Conservation (phyloP, 1,140 invertebrate genomes). For the Achatina immaculata region DNA sequence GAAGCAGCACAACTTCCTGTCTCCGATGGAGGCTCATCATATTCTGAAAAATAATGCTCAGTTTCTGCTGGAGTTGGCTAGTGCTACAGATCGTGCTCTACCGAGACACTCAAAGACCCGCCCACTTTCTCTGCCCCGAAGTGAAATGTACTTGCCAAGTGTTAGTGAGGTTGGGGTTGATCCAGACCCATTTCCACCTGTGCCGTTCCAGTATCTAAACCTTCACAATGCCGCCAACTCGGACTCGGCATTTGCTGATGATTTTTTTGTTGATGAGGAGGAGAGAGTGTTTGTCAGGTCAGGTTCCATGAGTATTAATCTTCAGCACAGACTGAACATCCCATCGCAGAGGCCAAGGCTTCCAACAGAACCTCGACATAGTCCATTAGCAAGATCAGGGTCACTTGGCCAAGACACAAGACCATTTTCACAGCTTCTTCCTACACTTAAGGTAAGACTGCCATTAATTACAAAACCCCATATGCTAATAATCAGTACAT, state of each 20-base stretch:
- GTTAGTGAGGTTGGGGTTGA: slow-evolving; percentile 64
- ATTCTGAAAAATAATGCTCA: slow-evolving; percentile 94
- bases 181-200: slow-evolving; percentile 65
- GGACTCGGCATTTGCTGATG: slow-evolving; percentile 69
- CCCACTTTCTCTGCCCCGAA: slow-evolving; percentile 62
- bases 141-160: slow-evolving; percentile 71
- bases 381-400: slow-evolving; percentile 65
- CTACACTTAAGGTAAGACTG: slow-evolving; percentile 45
- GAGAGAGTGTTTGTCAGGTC: slow-evolving; percentile 66
- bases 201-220: slow-evolving; percentile 65
- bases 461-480: not conserved
- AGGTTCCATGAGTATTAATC: slow-evolving; percentile 57
- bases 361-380: slow-evolving; percentile 64
- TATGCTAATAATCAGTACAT: not conserved
- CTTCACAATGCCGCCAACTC: slow-evolving; percentile 63
- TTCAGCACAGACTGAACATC: slow-evolving; percentile 25
- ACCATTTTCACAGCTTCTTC: slow-evolving; percentile 57
- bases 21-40: slow-evolving; percentile 78
- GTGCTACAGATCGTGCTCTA: slow-evolving; percentile 74
- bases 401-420: slow-evolving; percentile 63
- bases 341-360: slow-evolving; percentile 56
- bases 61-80: slow-evolving; percentile 90
- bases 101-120: slow-evolving; percentile 57
- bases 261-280: slow-evolving; percentile 65
- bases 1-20: slow-evolving; percentile 58